Conservation (phyloP, 2,113 vertebrate genomes). For the Oenanthe oenanthe region DNA sequence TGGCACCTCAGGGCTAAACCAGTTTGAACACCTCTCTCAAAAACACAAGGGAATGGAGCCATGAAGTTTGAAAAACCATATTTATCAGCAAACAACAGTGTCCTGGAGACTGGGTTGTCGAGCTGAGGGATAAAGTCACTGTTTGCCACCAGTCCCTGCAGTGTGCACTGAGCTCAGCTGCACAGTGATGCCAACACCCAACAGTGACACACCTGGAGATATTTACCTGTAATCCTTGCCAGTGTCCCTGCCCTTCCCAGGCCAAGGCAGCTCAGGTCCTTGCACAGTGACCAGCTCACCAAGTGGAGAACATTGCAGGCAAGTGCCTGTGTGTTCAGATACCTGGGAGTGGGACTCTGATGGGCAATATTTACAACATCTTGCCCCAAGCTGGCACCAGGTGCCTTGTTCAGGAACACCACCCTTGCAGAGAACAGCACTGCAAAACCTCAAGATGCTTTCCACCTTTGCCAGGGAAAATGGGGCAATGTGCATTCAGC, state of each 20-base stretch:
- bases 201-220: fast-evolving
- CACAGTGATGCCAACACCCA: not conserved
- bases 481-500: not conserved
- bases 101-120: not conserved
- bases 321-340: not conserved
- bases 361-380: not conserved
- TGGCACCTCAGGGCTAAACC: not conserved
- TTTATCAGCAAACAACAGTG: not conserved
- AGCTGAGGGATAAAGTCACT: not conserved
- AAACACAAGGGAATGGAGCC: not conserved
- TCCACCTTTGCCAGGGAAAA: not conserved
- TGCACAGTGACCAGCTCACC: fast-evolving
- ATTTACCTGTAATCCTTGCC: not conserved
- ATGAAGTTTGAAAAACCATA: not conserved
- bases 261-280: fast-evolving
- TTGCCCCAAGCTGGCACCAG: not conserved
- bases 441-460: not conserved
- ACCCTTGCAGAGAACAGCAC: not conserved
- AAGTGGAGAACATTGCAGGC: not conserved
- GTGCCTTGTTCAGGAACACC: not conserved
- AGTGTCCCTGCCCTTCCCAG: not conserved
- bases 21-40: not conserved
- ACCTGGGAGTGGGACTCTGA: not conserved
- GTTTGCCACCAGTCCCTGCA: not conserved
- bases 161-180: not conserved